Evolutionary conservation across 2,888 invertebrate species (phyloP), one percentile per base, ranked within the genome.

Genomic region (Adelphocoris suturalis): DNA sequence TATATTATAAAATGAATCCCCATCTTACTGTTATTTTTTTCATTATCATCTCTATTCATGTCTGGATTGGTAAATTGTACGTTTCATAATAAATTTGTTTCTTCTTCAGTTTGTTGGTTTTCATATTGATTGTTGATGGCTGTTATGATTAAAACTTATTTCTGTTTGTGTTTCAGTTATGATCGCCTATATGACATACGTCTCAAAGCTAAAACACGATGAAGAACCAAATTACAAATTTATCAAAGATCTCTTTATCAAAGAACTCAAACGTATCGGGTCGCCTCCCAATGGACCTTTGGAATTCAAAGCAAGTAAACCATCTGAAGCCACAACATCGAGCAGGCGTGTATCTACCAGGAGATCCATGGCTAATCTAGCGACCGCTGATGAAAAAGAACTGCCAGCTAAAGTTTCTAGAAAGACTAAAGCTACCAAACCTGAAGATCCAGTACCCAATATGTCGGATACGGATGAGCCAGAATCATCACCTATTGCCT

Each of bases 161-260:
- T 11, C 23, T 86, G 80, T 37, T 82, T 90, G 91, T 89, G 90
- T 95, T 94, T 90, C 94, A 96, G 96, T 94, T 86, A 94, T 95
- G 23, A 93, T 97, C 0, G 95, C 95, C 86, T 97, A 95, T 92
- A 94, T 97, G 92, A 95, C 95, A 90, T 95, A 96, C 92, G 94
- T 97, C 4, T 94, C 95, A 82, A 94, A 95, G 61, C 92, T 98
- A 92, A 94, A 96, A 91, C 96, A 96, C 92, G 95, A 96, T 92
- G 95, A 96, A 23, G 93, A 93, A 16, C 97, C 97, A 0, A 95
- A 97, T 93, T 98, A 97, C 93, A 94, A 95, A 0, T 95, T 96
- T 93, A 96, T 96, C 91, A 94, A 95, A 19, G 94, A 95, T 91
- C 93, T 96, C 19, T 96, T 98, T 91, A 93, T 94, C 37, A 93